Base-by-base conservation (phyloP, 92 coral and sea anemone species). In the Diadumene lineata region DNA sequence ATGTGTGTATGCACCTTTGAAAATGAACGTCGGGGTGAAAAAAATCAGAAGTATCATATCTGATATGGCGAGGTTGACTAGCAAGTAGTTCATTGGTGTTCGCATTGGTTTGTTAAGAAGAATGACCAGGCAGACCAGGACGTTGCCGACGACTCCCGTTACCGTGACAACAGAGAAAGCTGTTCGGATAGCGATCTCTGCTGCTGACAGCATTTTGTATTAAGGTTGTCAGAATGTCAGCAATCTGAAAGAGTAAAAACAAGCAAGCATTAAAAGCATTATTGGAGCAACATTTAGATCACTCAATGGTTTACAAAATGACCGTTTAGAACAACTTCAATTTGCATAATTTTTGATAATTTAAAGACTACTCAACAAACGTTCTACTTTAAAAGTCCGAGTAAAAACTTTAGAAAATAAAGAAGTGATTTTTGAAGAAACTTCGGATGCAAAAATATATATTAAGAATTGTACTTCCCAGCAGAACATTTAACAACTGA, bases 21-120 rank as follows among this genome's bases (percentile, higher is more conserved):
- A 77, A 50, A 81, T 74, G 60, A 81, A 81, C 27, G 68, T 70
- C 33, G 77, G 62, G 33, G 68, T 77, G 56, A 81, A 73, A 43
- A 81, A 81, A 8, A 81, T 17, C 31, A 77, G 66, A n/a, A 81
- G 80, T 48, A 81, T 69, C 27, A 81, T 73, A 61, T 81, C 85
- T 7, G 80, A 68, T 62, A 77, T 81, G 63, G 85, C 85, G 19
- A 81, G 80, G 71, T 81, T 81, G 22, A 81, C 80, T 23, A 81
- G 80, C 44, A 81, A 75, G 43, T 81, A 81, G 76, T 81, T 81
- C 68, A 77, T 81, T 43, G 85, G 85, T 57, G 85, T 73, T 74
- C 77, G 68, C 85, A 81, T 81, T 8, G 85, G 63, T 58, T 66
- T 48, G 80, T 81, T 73, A 9, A 34, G 80, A 19, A 74, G 60